Conservation (phyloP, 2,888 invertebrate genomes). For the Pediacus dermestoides region DNA sequence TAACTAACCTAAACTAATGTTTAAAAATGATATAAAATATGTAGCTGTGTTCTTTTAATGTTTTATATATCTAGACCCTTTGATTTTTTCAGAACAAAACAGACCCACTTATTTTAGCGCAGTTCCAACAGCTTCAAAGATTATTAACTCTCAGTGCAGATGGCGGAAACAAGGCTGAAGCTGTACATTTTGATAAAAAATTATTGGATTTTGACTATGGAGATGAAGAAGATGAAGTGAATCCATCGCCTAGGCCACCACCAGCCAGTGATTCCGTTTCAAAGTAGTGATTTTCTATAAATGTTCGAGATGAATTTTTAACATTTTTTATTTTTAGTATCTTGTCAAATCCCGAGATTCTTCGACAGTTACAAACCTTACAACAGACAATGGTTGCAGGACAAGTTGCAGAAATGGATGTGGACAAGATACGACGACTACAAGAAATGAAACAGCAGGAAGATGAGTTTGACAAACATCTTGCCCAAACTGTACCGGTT, state of each 20-base stretch:
- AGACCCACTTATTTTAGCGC: constrained; percentile 51
- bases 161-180: constrained; percentile 43
- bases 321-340: constrained; percentile 51
- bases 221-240: constrained; percentile 81
- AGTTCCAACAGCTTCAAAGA: constrained; percentile 62
- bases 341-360: constrained; percentile 81
- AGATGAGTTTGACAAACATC: constrained; percentile 71
- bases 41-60: too few species aligned
- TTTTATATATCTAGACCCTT: neutral
- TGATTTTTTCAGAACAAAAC: constrained; percentile 35
- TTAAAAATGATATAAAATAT: constrained; percentile 9
- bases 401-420: constrained; percentile 57
- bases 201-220: constrained; percentile 88
- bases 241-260: constrained; percentile 50
- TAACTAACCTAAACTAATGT: neutral
- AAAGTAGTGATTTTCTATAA: constrained; percentile 11
- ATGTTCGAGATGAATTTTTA: constrained; percentile 12
- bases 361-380: constrained; percentile 80
- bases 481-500: constrained; percentile 71
- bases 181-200: constrained; percentile 78
- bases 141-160: constrained; percentile 49
- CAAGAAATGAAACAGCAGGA: constrained; percentile 71
- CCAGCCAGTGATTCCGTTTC: too few species aligned
- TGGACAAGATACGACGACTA: constrained; percentile 64
- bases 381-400: constrained; percentile 51